Conservation (phyloP, 1,140 invertebrate species). For the Ptiloglossa arizonensis region DNA sequence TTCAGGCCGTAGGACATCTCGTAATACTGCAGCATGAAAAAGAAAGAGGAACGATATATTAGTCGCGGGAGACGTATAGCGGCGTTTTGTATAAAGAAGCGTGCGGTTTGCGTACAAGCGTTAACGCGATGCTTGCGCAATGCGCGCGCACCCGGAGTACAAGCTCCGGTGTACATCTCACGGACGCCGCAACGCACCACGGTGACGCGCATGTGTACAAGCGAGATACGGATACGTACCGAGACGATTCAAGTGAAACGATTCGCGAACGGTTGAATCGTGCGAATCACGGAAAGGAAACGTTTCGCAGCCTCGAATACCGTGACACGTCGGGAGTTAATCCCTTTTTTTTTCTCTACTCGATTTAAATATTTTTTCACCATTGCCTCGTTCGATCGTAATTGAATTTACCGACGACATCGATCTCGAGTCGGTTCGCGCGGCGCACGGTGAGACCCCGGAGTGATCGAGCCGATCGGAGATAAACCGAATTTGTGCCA, state of each 20-base stretch:
- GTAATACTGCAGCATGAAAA: conserved; percentile 93
- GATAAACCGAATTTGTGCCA: conserved; percentile 39
- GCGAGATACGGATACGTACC: no score
- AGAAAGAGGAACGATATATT: conserved; percentile 44
- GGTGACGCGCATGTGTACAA: not conserved
- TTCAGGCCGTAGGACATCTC: conserved; percentile 99
- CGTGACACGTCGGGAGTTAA: not conserved
- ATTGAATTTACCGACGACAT: conserved; percentile 15
- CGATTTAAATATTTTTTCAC: no score
- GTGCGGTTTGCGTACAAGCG: conserved; percentile 24
- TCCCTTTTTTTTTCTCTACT: not conserved
- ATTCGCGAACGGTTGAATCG: no score
- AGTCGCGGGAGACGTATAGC: conserved; percentile 29
- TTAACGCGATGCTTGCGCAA: conserved; percentile 27
- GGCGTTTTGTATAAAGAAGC: conserved; percentile 17
- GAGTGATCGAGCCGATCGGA: not conserved
- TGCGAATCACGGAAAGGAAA: not conserved
- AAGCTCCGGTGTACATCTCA: not conserved
- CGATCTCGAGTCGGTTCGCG: not conserved
- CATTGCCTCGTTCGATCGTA: not conserved
- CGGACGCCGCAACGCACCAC: no score
- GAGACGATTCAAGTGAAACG: no score
- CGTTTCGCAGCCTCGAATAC: not conserved
- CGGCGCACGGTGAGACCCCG: not conserved
- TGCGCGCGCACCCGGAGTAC: not conserved